phyloP scores from a whole-genome alignment of 2,888 invertebrate species.

The Drosophila percnosoma region DNA sequence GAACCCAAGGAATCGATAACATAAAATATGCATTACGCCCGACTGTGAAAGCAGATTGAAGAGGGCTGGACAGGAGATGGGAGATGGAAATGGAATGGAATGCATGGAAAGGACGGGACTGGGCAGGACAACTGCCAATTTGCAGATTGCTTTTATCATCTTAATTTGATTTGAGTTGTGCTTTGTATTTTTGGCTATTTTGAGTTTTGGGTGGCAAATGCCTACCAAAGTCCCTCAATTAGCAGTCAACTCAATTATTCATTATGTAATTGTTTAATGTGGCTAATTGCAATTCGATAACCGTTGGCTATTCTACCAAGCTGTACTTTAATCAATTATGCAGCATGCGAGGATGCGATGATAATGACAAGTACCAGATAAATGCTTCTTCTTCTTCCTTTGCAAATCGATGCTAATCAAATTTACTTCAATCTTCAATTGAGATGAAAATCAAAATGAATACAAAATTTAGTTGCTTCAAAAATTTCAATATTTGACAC shows the following conservation, averaged over 20 bases:
- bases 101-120: not conserved
- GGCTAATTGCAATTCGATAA: constrained; percentile 55
- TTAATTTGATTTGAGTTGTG: constrained; percentile 75
- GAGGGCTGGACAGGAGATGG: not conserved
- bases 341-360: not conserved
- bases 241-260: constrained; percentile 70
- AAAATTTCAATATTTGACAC: not conserved
- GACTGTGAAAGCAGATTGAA: constrained; percentile 24
- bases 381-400: not conserved
- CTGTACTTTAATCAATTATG: not conserved
- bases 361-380: not conserved
- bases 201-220: constrained; percentile 9
- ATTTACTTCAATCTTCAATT: not conserved
- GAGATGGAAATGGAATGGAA: not conserved
- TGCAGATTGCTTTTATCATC: constrained; percentile 80
- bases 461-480: not conserved
- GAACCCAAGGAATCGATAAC: constrained; percentile 69
- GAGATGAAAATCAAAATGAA: not conserved
- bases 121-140: constrained; percentile 59
- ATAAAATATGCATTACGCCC: constrained; percentile 75
- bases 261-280: constrained; percentile 50
- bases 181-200: constrained; percentile 54
- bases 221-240: constrained; percentile 39
- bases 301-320: not conserved
- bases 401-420: not conserved